Evolutionary conservation across 2,797 vertebrate genomes (phyloP).

Genomic region (Neomorphus geoffroyi): DNA sequence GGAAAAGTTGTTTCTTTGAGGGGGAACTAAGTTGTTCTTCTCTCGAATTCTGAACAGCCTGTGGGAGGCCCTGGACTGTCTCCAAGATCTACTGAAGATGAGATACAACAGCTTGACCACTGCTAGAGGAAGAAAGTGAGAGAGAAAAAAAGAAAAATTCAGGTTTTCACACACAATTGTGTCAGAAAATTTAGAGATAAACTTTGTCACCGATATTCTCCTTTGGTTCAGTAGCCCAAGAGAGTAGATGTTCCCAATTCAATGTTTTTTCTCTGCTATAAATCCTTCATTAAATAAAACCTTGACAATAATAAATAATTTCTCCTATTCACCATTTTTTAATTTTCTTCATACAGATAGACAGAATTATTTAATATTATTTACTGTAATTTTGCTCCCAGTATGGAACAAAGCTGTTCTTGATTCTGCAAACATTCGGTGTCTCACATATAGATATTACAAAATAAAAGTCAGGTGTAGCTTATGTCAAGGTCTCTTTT

Average conservation of each 20-base stretch:
- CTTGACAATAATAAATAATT: not conserved
- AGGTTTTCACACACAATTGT: slow-evolving; percentile 1
- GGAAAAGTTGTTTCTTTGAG: not conserved
- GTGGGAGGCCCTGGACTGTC: slow-evolving; percentile 66
- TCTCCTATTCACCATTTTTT: not conserved
- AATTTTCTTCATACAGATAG: not conserved
- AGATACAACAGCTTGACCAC: not conserved
- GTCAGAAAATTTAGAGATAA: not conserved
- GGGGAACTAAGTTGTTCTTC: not conserved
- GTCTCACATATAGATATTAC: not conserved
- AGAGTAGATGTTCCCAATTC: not conserved
- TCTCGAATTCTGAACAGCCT: not conserved
- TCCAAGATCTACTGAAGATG: slow-evolving; percentile 30
- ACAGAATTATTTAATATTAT: not conserved
- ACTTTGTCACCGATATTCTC: not conserved
- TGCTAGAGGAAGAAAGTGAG: not conserved
- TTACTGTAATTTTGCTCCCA: too few relatives aligned
- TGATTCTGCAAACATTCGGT: not conserved
- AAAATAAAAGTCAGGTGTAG: not conserved
- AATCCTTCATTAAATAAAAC: not conserved
- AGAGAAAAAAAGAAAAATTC: not conserved
- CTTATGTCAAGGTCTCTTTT: not conserved
- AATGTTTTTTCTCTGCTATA: not conserved
- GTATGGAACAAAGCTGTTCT: not conserved
- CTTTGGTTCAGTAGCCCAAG: not conserved